A percentile compares a stretch with the other conserved stretches of the same genome.
Conservation (phyloP, 2,113 vertebrate species). For the Galbula dea region DNA sequence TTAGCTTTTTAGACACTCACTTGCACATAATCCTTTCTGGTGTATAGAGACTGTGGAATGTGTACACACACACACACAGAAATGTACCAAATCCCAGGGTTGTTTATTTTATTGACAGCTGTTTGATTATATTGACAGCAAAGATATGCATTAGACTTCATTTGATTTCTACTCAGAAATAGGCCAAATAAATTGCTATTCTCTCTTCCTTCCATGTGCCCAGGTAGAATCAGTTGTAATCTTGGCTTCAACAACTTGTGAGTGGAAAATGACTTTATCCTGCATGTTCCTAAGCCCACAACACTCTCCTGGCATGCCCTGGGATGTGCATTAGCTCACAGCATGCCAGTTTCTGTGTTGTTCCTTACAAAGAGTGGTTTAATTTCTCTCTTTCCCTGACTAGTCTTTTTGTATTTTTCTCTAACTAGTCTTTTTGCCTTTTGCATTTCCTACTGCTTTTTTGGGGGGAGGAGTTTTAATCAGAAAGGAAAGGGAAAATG, state of each 20-base stretch:
- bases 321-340: neutral
- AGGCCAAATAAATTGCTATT: neutral
- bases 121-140: neutral
- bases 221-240: neutral
- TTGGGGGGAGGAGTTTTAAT: neutral
- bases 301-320: neutral
- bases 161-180: neutral
- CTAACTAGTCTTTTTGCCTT: neutral
- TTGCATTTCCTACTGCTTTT: neutral
- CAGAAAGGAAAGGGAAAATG: neutral
- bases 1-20: neutral
- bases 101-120: neutral
- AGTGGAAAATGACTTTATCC: neutral
- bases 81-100: neutral
- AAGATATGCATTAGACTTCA: neutral
- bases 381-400: neutral
- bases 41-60: neutral
- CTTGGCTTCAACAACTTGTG: neutral
- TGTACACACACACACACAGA: neutral
- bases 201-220: neutral
- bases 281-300: neutral
- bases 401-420: neutral
- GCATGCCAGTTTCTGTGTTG: fast-evolving
- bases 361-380: neutral
- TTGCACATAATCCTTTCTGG: neutral